Conservation (phyloP, 2,113 vertebrate species). For the Phoenicopterus ruber region DNA sequence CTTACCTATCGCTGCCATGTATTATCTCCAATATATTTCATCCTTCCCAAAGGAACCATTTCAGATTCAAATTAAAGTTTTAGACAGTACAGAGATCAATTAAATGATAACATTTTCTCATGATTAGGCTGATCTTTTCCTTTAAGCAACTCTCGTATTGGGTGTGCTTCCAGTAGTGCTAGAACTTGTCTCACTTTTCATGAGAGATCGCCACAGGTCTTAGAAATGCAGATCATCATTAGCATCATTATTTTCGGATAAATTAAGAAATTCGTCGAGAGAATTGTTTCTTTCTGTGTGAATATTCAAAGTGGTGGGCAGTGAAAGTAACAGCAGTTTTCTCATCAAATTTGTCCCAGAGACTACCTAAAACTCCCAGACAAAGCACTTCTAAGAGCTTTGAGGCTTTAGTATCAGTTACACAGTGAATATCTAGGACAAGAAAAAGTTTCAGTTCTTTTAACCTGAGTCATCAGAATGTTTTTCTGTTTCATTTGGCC, state of each 20-base stretch:
- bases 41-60: not conserved
- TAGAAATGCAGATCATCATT: not conserved
- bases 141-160: not conserved
- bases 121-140: not conserved
- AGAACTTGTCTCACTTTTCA: not conserved
- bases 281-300: not conserved
- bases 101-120: not conserved
- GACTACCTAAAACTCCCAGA: not conserved
- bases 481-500: not conserved
- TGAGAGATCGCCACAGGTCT: not conserved
- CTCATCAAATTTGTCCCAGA: not conserved
- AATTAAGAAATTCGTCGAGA: not conserved
- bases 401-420: not conserved
- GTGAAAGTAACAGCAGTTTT: not conserved
- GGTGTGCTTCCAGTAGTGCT: not conserved
- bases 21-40: not conserved
- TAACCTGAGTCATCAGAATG: not conserved
- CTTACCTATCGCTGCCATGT: not conserved
- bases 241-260: not conserved
- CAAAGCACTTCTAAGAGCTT: not conserved
- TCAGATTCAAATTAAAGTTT: conserved; percentile 12
- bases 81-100: not conserved
- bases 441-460: not conserved
- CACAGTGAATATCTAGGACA: not conserved
- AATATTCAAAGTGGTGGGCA: not conserved